Evolutionary conservation across 1,140 invertebrate genomes (phyloP).

Genomic region (Chrysomallon squamiferum): DNA sequence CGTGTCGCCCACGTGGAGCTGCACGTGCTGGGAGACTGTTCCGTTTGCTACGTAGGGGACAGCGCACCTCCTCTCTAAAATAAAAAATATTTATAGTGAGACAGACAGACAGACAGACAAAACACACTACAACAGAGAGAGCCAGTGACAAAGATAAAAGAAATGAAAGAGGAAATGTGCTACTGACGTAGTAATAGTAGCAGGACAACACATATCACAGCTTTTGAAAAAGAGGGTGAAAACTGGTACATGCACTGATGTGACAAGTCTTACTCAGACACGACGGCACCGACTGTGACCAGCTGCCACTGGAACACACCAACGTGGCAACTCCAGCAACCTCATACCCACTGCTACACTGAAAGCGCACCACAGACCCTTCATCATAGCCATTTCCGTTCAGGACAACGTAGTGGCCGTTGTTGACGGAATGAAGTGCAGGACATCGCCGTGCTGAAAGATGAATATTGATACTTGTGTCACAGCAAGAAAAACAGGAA

Average conservation of each 20-base stretch:
- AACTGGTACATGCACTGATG: too few relatives aligned
- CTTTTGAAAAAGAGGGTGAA: too few relatives aligned
- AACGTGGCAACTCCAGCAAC: constrained; percentile 18
- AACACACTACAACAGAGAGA: too few relatives aligned
- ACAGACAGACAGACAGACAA: too few relatives aligned
- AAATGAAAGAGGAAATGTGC: too few relatives aligned
- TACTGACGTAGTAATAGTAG: too few relatives aligned
- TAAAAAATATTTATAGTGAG: too few relatives aligned
- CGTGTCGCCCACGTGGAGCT: constrained; percentile 9
- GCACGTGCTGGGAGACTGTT: not conserved
- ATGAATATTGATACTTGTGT: not conserved
- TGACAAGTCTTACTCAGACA: constrained; percentile 32
- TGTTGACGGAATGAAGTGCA: constrained; percentile 1
- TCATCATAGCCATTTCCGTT: constrained; percentile 19
- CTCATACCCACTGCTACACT: constrained; percentile 20
- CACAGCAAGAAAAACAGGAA: too few relatives aligned
- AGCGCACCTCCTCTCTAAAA: constrained; percentile 17
- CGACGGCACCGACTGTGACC: constrained; percentile 17
- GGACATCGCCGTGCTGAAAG: constrained; percentile 7
- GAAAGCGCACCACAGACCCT: constrained; percentile 20
- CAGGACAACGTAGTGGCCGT: constrained; percentile 6
- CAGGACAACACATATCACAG: too few relatives aligned
- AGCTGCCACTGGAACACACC: constrained; percentile 21
- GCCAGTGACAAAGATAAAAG: too few relatives aligned
- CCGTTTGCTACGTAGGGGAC: constrained; percentile 17